These are phyloP conservation scores for Typhlichthys eigenmanni DNA, from an alignment of 2,797 vertebrate species.

Conservation along the genomic window DNA sequence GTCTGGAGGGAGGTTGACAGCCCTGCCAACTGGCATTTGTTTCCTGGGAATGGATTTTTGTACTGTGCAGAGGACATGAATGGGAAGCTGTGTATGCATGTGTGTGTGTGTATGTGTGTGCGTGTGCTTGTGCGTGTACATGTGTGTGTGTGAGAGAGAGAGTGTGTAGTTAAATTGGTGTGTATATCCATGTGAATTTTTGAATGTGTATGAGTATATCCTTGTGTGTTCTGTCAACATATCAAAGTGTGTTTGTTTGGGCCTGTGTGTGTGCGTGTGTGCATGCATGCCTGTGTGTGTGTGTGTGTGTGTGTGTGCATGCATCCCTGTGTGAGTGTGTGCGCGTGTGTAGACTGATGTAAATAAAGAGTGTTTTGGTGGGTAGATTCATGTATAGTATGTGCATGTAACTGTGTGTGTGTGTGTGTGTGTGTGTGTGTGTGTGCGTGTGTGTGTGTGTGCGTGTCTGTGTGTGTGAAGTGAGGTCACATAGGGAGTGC, in stretches of 20 bases:
- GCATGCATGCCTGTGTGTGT: neutral
- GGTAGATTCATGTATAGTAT: neutral
- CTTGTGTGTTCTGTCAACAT: neutral
- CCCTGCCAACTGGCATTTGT: slow-evolving; percentile 1
- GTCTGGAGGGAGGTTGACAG: slow-evolving; percentile 9
- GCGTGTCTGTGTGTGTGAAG: slow-evolving; percentile 19
- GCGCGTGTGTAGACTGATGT: neutral
- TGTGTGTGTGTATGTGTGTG: slow-evolving; percentile 9
- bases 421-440: slow-evolving; percentile 21
- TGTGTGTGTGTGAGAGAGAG: neutral
- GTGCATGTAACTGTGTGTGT: slow-evolving; percentile 1
- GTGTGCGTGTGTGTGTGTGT: slow-evolving; percentile 15
- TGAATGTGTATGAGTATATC: neutral
- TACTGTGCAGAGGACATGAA: slow-evolving; percentile 17
- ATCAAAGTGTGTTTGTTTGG: neutral
- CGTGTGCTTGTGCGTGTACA: neutral
- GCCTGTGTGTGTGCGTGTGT: neutral
- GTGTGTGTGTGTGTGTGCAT: neutral
- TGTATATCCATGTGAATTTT: neutral
- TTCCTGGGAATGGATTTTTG: slow-evolving; percentile 29
- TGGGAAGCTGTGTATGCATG: slow-evolving; percentile 15
- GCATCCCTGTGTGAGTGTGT: neutral
- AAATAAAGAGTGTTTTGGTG: neutral
- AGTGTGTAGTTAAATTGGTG: neutral
- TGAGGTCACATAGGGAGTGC: slow-evolving; percentile 24